Conservation (phyloP, 1,140 invertebrate species). For the Drosophila pallidifrons region DNA sequence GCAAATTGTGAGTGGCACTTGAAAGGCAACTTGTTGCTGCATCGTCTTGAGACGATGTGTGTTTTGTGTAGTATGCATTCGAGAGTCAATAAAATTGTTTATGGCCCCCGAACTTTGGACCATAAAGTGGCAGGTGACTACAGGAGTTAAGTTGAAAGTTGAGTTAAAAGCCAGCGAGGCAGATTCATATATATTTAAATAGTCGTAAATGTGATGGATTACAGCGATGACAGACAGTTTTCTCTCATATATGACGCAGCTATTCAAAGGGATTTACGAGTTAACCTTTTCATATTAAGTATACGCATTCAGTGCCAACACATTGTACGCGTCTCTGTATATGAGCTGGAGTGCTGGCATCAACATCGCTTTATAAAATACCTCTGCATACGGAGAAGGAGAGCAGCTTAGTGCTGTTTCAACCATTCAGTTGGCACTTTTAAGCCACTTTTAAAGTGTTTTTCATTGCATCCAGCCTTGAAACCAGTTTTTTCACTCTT, state of each 20-base stretch:
- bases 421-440: slow-evolving; percentile 23
- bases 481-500: slow-evolving; percentile 3
- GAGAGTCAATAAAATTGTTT: slow-evolving; percentile 37
- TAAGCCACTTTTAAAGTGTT: slow-evolving; percentile 28
- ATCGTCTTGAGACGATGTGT: slow-evolving; percentile 2
- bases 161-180: slow-evolving; percentile 33
- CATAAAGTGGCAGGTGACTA: slow-evolving; percentile 12
- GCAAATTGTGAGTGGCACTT: slow-evolving; percentile 9
- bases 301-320: slow-evolving; percentile 24
- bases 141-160: not conserved
- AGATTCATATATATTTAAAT: slow-evolving; percentile 56
- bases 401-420: slow-evolving; percentile 27
- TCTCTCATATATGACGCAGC: slow-evolving; percentile 21
- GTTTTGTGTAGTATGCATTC: not conserved
- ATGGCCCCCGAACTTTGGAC: slow-evolving; percentile 7
- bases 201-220: slow-evolving; percentile 77
- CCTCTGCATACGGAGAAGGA: not conserved
- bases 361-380: not conserved
- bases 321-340: slow-evolving; percentile 9
- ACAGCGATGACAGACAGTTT: slow-evolving; percentile 50
- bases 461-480: slow-evolving; percentile 23
- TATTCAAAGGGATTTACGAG: slow-evolving; percentile 24
- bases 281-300: slow-evolving; percentile 38
- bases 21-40: slow-evolving; percentile 32
- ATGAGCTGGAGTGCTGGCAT: not conserved